Evolutionary conservation across 2,888 invertebrate species (phyloP), one percentile per base, ranked within the genome.

Genomic region (Holacanthella duospinosa): DNA sequence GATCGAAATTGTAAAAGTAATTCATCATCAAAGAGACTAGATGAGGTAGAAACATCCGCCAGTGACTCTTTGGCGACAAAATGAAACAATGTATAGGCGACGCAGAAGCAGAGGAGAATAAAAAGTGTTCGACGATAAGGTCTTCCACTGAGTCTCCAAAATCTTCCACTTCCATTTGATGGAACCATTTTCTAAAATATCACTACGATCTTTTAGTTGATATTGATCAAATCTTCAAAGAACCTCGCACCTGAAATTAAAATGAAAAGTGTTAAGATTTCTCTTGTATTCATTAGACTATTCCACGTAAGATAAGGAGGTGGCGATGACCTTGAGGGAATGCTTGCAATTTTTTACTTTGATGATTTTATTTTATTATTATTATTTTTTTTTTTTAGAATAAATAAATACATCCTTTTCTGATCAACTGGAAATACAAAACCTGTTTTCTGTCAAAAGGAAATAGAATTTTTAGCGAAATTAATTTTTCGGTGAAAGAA

Each of bases 21-120:
- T 6, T 29, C 16, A 57, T 57, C 24, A n/a, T 57, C 57, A 57
- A 12, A 28, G 29, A 24, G 77, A 56, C 58, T 54, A 36, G 64
- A 61, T 75, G 63, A 78, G 77, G 19, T 66, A 19, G 44, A 24
- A 3, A 57, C 58, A 19, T 63, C 61, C n/a, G n/a, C n/a, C 36
- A 36, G 36, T 36, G 36, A 36, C 36, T 36, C 71, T 27, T 65
- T 65, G 24, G 65, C 68, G 1, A 70, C 68, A 59, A 65, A 72
- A 62, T 68, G 68, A 55, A 72, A 72, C 16, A 72, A 66, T 24
- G 66, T 68, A 44, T 72, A 72, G 21, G 69, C 70, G 71, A 71
- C 68, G 64, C 70, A 72, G 3, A 70, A 59, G 73, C 73, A 56
- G 59, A 74, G 62, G 25, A 65, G 62, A 1, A 70, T 53, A n/a